Conservation (phyloP, 2,797 vertebrate species). For the Helostoma temminkii region DNA sequence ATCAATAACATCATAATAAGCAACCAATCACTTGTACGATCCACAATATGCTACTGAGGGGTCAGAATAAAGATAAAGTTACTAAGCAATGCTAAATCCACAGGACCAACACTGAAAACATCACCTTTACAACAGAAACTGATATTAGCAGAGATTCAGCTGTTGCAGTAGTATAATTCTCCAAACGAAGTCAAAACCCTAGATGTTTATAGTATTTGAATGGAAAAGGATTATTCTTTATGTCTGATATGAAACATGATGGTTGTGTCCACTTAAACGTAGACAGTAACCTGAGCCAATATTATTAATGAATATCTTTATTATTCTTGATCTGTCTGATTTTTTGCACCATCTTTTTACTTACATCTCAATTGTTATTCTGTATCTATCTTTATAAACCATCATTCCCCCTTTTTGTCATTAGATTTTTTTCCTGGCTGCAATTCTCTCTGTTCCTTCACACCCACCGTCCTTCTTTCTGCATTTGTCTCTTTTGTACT, state of each 20-base stretch:
- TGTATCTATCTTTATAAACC: no score
- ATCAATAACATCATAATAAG: slow-evolving; percentile 4
- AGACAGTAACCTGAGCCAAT: no score
- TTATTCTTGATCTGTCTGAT: neutral
- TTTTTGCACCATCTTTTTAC: neutral
- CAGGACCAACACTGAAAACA: no score
- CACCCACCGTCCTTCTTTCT: neutral
- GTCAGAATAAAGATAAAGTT: slow-evolving; percentile 6
- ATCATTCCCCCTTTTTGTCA: neutral
- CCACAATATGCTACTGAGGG: neutral
- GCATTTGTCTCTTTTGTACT: slow-evolving; percentile 7
- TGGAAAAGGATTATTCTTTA: no score
- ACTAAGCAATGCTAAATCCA: slow-evolving; percentile 25
- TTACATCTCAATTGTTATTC: neutral
- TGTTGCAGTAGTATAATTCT: no score
- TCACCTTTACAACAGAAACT: no score
- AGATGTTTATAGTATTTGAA: no score
- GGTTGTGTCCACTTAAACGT: no score
- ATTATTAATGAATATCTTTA: no score
- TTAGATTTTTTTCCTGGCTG: neutral
- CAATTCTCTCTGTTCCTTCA: neutral
- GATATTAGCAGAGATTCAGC: no score
- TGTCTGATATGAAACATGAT: no score
- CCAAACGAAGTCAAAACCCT: no score
- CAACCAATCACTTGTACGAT: slow-evolving; percentile 10